Evolutionary conservation across 2,113 vertebrate species (phyloP), one percentile per base, ranked within the genome.

Genomic region (Leiothrix lutea): DNA sequence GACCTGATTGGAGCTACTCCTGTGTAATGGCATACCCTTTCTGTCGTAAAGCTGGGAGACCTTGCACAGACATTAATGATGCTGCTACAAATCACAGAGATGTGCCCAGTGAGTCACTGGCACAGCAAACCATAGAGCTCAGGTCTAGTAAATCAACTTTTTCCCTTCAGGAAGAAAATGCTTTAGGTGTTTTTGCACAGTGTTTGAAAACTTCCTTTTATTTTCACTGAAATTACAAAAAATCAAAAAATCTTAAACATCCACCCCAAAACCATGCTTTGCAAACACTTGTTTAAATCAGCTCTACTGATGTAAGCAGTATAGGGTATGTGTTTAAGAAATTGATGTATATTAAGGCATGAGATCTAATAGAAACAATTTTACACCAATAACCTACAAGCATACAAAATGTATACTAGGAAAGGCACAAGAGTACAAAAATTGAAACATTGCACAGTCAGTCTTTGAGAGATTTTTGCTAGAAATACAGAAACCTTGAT

Each of bases 1-100:
- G 94, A 95, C 91, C 85, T 93, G 81, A 29, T 42, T 95, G 78
- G 81, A 62, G 73, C 58, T 91, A 48, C 54, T 90, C 38, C 71
- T 70, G 62, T 53, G 45, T 78, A 70, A 86, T 73, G 44, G 62
- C 80, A 66, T 70, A 82, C 71, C 74, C 85, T 85, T 77, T 93
- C 44, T 93, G 60, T 83, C 8, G 0, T 82, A 86, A 88, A 95
- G 20, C 56, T 78, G 58, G 50, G 74, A 82, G 90, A 91, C 87
- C 90, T 90, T 90, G 79, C 64, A 77, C 93, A 90, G 87, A 58
- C 58, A 51, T 85, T 96, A 80, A 89, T 54, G 66, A 13, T 73
- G 24, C 25, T 87, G 62, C 81, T 82, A 90, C 88, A 96, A 94
- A 94, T 95, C 90, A 91, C 36, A 62, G 47, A 88, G 47, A 82